A percentile compares a stretch with the other conserved stretches of the same genome.
phyloP scores from a whole-genome alignment of 2,888 invertebrate genomes.

The Sphaeridia pumilis region DNA sequence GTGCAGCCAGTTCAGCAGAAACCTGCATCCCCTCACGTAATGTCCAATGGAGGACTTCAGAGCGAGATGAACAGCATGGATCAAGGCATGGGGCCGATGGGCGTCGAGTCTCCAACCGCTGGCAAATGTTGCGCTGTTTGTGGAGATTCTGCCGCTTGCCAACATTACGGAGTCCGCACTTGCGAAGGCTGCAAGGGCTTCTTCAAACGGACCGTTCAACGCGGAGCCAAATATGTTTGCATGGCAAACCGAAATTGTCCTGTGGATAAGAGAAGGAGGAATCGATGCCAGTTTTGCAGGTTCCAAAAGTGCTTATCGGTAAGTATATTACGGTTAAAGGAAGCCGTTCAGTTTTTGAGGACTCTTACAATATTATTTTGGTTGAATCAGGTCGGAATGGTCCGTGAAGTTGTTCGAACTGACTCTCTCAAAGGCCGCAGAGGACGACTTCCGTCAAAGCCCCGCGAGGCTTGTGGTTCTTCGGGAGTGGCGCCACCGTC shows the following conservation, averaged over 20 bases:
- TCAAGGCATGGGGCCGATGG: conserved; percentile 5
- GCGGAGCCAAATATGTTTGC: conserved; percentile 96
- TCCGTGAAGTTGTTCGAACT: conserved; percentile 96
- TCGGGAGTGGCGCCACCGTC: conserved; percentile 55
- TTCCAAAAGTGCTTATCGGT: conserved; percentile 97
- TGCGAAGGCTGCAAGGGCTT: conserved; percentile 96
- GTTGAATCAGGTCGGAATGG: conserved; percentile 86
- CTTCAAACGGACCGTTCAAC: conserved; percentile 95
- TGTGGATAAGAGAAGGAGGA: conserved; percentile 91
- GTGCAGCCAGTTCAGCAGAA: no score
- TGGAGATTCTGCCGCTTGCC: conserved; percentile 97
- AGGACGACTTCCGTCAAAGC: conserved; percentile 94
- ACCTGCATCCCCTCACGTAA: no score
- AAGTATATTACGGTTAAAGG: no score
- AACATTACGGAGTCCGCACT: conserved; percentile 95
- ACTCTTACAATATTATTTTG: no score
- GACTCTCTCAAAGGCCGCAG: conserved; percentile 93
- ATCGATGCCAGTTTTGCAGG: conserved; percentile 96
- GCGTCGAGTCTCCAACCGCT: conserved; percentile 33
- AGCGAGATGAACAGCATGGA: conserved; percentile 6
- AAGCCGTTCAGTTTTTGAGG: no score
- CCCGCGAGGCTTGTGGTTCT: conserved; percentile 63
- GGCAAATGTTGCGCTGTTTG: conserved; percentile 86
- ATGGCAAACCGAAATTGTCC: conserved; percentile 93
- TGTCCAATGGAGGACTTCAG: no score